A percentile compares a stretch with the other conserved stretches of the same genome.
Evolutionary conservation across 2,888 invertebrate genomes (phyloP).

Genomic region (Aethes cnicana): DNA sequence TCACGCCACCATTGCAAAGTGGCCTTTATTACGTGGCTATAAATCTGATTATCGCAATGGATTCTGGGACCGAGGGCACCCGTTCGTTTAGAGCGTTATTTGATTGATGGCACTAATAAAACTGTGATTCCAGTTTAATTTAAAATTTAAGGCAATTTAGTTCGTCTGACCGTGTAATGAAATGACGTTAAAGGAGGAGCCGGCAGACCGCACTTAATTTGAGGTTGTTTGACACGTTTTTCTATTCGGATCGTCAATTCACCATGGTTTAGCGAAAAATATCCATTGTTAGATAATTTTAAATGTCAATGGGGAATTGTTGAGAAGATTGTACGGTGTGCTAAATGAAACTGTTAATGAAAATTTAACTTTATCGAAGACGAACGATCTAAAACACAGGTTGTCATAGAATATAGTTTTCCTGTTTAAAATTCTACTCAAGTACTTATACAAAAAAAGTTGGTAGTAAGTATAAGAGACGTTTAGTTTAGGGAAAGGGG

Average conservation of each 20-base stretch:
- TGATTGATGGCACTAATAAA: slow-evolving; percentile 82
- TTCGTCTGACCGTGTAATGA: slow-evolving; percentile 75
- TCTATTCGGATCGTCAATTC: slow-evolving; percentile 23
- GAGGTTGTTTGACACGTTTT: slow-evolving; percentile 20
- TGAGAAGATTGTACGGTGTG: background rate
- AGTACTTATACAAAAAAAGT: too few species aligned
- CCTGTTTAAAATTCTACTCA: too few species aligned
- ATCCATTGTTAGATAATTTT: slow-evolving; percentile 33
- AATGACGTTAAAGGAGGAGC: slow-evolving; percentile 48
- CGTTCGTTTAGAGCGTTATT: slow-evolving; percentile 66
- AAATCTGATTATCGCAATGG: slow-evolving; percentile 56
- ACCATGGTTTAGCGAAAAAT: slow-evolving; percentile 57
- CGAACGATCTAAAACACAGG: too few species aligned
- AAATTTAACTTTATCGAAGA: too few species aligned
- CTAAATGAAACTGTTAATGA: too few species aligned
- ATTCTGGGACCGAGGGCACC: slow-evolving; percentile 45
- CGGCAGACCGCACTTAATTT: slow-evolving; percentile 23
- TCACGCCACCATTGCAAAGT: slow-evolving; percentile 47
- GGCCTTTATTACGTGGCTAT: slow-evolving; percentile 46
- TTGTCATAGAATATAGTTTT: too few species aligned
- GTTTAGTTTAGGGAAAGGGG: background rate
- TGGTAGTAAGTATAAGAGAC: too few species aligned
- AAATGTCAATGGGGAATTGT: slow-evolving; percentile 9
- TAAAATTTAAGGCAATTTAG: slow-evolving; percentile 80
- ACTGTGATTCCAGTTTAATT: slow-evolving; percentile 81